Conservation (phyloP, 2,797 vertebrate genomes). For the Danio choprae region DNA sequence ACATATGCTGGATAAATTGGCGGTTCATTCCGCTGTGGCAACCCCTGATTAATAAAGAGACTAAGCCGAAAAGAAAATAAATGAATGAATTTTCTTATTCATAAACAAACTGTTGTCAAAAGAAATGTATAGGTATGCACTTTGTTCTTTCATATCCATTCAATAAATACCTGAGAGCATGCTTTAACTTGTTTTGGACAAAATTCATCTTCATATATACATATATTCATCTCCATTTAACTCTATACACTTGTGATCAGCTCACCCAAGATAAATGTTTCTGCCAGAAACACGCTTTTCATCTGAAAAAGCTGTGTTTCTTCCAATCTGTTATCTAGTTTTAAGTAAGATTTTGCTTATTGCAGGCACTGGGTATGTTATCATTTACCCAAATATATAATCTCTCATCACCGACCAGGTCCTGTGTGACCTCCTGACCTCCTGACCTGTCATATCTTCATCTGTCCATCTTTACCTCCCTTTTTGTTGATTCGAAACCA, state of each 20-base stretch:
- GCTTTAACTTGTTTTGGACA: too few species aligned
- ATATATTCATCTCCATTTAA: neutral
- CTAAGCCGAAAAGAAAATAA: too few species aligned
- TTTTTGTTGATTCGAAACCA: slow-evolving; percentile 13
- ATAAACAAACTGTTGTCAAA: too few species aligned
- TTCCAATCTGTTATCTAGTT: slow-evolving; percentile 8
- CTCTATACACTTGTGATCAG: neutral
- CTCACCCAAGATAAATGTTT: neutral
- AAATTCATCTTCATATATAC: too few species aligned
- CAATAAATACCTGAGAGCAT: too few species aligned
- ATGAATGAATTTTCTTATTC: too few species aligned
- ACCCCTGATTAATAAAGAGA: too few species aligned
- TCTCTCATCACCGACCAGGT: slow-evolving; percentile 10
- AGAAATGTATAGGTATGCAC: too few species aligned
- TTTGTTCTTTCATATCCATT: neutral
- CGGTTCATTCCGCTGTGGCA: too few species aligned
- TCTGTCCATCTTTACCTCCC: neutral
- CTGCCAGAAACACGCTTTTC: neutral
- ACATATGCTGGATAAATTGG: too few species aligned
- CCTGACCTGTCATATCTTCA: neutral
- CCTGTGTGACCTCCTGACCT: neutral
- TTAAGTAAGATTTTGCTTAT: neutral
- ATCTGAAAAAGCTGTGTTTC: neutral
- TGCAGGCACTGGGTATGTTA: too few species aligned
- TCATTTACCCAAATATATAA: neutral